phyloP scores from a whole-genome alignment of 2,888 invertebrate species.

The Globia sparganii region DNA sequence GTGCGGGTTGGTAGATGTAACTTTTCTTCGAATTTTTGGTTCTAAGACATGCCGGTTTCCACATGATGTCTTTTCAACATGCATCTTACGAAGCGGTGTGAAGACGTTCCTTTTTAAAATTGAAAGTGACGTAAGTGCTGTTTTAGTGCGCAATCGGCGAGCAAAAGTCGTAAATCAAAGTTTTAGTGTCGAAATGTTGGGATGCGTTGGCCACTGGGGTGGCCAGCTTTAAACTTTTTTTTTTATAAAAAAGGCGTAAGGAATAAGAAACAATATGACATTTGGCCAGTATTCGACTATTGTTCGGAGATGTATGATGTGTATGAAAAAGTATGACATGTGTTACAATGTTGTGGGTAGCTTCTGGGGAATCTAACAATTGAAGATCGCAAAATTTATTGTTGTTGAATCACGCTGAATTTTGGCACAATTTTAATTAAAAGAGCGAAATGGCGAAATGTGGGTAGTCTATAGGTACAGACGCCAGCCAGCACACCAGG shows the following conservation, averaged over 20 bases:
- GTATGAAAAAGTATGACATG: conserved; percentile 72
- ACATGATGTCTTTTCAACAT: conserved; percentile 7
- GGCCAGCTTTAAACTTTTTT: conserved; percentile 83
- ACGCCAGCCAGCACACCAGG: too few species aligned
- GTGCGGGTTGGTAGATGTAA: too few species aligned
- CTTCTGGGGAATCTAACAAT: conserved; percentile 54
- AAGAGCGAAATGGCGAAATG: background rate
- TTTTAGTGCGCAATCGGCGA: conserved; percentile 90
- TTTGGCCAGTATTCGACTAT: conserved; percentile 83
- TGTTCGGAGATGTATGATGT: conserved; percentile 82
- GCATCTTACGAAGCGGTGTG: conserved; percentile 74
- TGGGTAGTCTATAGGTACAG: background rate
- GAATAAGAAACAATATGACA: conserved; percentile 87
- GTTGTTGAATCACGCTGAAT: conserved; percentile 5
- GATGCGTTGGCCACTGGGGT: conserved; percentile 90
- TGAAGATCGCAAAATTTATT: conserved; percentile 20
- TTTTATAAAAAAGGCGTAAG: conserved; percentile 70
- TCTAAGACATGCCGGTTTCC: too few species aligned
- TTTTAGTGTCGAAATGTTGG: conserved; percentile 90
- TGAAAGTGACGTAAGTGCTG: conserved; percentile 90
- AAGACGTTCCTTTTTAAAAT: conserved; percentile 86
- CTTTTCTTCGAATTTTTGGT: too few species aligned
- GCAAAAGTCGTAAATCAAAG: conserved; percentile 89
- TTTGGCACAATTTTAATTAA: background rate
- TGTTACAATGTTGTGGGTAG: conserved; percentile 71